These are phyloP conservation scores for Smittia sp. DNA, from an alignment of 2,888 invertebrate genomes.

Conservation along the genomic window DNA sequence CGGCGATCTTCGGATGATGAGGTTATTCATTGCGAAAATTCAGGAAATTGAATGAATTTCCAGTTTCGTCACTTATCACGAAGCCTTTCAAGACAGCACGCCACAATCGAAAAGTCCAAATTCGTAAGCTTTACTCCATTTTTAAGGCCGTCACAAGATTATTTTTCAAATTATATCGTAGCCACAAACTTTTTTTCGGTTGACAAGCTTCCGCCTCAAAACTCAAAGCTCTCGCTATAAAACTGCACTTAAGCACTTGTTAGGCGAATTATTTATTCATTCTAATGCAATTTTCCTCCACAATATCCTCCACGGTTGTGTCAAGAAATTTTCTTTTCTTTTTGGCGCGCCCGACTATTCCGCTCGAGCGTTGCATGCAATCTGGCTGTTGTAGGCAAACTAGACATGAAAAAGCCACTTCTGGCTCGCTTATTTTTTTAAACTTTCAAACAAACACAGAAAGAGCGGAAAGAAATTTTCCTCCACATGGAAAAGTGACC, in stretches of 20 bases:
- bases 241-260: slow-evolving; percentile 24
- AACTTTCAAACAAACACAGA: slow-evolving; percentile 3
- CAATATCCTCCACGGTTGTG: neutral
- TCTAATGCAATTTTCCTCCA: slow-evolving; percentile 6
- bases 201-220: neutral
- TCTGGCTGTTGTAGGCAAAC: slow-evolving; percentile 32
- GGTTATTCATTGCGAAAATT: too few relatives aligned
- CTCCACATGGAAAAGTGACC: neutral
- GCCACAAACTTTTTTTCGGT: neutral
- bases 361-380: slow-evolving; percentile 31
- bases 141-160: too few relatives aligned
- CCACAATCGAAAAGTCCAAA: neutral
- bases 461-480: neutral
- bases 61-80: neutral
- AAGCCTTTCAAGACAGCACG: neutral
- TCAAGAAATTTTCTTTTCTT: neutral
- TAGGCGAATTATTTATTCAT: slow-evolving; percentile 14
- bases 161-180: too few relatives aligned
- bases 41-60: neutral
- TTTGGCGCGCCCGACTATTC: slow-evolving; percentile 4
- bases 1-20: too few relatives aligned
- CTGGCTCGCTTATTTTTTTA: slow-evolving; percentile 31
- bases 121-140: neutral
- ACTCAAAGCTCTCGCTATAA: neutral
- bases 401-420: slow-evolving; percentile 29